A percentile compares a stretch with the other conserved stretches of the same genome.
These are phyloP conservation scores for Acipenser oxyrinchus DNA, from an alignment of 2,797 vertebrate species.

Conservation along the genomic window DNA sequence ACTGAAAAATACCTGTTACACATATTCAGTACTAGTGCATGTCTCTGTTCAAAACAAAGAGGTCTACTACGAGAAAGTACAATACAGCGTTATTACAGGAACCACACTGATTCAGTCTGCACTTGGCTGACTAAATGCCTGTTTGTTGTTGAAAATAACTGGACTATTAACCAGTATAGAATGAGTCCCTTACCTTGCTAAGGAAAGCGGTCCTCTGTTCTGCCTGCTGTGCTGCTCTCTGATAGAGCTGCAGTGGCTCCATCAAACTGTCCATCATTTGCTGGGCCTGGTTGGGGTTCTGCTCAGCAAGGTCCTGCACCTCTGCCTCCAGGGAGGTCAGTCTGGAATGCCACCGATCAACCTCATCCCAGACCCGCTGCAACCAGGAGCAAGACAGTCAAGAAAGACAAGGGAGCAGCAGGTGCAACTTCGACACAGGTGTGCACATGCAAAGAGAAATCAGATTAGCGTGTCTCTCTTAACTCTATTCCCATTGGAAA, in stretches of 20 bases:
- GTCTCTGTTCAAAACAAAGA: too few relatives aligned
- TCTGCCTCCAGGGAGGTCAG: slow-evolving; percentile 75
- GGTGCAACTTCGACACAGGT: neutral
- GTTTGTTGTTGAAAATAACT: too few relatives aligned
- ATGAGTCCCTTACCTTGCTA: slow-evolving; percentile 66
- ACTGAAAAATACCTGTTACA: too few relatives aligned
- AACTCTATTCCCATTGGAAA: too few relatives aligned
- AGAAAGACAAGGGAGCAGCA: neutral
- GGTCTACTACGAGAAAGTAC: too few relatives aligned
- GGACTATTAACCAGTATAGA: too few relatives aligned
- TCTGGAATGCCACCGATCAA: slow-evolving; percentile 77
- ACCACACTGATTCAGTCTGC: too few relatives aligned
- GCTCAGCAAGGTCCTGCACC: slow-evolving; percentile 76
- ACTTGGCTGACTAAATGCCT: too few relatives aligned
- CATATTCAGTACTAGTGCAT: too few relatives aligned
- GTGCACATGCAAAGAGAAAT: neutral
- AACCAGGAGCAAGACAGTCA: neutral
- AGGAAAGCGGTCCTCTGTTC: slow-evolving; percentile 76
- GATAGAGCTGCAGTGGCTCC: slow-evolving; percentile 68
- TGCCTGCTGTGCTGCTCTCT: slow-evolving; percentile 68
- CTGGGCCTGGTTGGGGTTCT: slow-evolving; percentile 62
- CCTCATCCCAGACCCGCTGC: slow-evolving; percentile 80
- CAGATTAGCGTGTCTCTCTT: too few relatives aligned
- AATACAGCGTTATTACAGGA: too few relatives aligned
- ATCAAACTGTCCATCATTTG: slow-evolving; percentile 66